Conservation (phyloP, 2,113 vertebrate species). For the Lontra canadensis region DNA sequence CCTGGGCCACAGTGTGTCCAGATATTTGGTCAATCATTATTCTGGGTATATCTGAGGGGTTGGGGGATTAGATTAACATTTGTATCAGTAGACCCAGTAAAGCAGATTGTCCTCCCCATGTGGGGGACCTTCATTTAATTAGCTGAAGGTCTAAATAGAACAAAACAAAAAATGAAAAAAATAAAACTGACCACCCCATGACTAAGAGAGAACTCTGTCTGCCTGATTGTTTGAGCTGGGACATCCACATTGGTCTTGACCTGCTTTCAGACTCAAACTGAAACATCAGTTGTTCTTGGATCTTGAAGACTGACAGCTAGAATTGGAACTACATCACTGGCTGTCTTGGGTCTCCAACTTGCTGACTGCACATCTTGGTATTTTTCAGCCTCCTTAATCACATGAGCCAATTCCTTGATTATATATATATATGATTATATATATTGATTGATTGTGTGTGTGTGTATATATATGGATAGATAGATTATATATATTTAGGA, state of each 20-base stretch:
- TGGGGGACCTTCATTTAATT: neutral
- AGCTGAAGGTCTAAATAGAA: neutral
- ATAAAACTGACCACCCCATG: neutral
- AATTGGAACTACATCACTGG: neutral
- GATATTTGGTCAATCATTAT: neutral
- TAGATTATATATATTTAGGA: too few species aligned
- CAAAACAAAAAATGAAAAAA: neutral
- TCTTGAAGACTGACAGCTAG: neutral
- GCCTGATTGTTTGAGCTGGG: neutral
- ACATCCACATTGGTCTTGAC: neutral
- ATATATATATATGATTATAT: too few species aligned
- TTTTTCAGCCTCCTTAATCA: neutral
- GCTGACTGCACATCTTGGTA: neutral
- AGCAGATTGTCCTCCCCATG: neutral
- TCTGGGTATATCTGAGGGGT: neutral
- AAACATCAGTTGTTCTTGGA: neutral
- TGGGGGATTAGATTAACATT: neutral
- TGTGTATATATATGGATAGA: too few species aligned
- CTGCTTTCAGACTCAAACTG: neutral
- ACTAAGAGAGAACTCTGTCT: neutral
- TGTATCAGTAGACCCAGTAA: neutral
- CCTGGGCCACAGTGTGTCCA: neutral
- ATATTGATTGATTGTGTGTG: too few species aligned
- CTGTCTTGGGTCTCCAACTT: neutral
- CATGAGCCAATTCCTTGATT: neutral